phyloP scores from a whole-genome alignment of 2,888 invertebrate species.

The Griposia aprilina region DNA sequence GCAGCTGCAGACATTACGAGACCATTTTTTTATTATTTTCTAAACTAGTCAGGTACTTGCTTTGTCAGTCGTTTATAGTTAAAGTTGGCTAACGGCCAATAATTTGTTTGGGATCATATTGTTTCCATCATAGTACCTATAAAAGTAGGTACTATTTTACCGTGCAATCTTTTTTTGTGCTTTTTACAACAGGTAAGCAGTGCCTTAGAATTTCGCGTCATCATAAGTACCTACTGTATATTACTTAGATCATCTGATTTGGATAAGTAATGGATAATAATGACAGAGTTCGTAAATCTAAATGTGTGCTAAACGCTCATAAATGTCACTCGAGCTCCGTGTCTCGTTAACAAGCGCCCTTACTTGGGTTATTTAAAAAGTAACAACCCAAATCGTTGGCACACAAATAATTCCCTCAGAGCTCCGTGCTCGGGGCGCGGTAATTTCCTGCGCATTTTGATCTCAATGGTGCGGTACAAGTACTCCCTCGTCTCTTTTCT shows the following conservation, averaged over 20 bases:
- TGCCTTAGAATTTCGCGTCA: neutral
- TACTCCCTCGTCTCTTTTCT: conserved; percentile 89
- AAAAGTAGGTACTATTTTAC: neutral
- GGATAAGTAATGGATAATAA: conserved; percentile 26
- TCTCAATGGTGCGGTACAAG: conserved; percentile 90
- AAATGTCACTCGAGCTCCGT: conserved; percentile 76
- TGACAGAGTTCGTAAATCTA: conserved; percentile 47
- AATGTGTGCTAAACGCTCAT: conserved; percentile 69
- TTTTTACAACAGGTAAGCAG: neutral
- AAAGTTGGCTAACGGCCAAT: conserved; percentile 6
- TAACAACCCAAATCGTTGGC: conserved; percentile 87
- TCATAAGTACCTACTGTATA: neutral
- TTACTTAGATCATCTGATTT: neutral
- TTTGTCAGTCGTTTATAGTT: neutral
- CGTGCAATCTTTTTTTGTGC: too few relatives aligned
- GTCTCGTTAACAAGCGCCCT: conserved; percentile 84
- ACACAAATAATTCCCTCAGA: conserved; percentile 87
- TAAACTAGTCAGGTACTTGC: neutral
- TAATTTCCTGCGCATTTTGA: conserved; percentile 90
- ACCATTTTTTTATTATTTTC: conserved; percentile 20
- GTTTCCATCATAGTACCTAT: neutral
- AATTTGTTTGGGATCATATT: neutral
- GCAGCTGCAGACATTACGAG: conserved; percentile 45
- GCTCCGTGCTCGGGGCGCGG: conserved; percentile 82
- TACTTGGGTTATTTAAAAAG: conserved; percentile 88